These are phyloP conservation scores for Zaprionus ornatus DNA, from an alignment of 1,140 invertebrate genomes.

Conservation along the genomic window DNA sequence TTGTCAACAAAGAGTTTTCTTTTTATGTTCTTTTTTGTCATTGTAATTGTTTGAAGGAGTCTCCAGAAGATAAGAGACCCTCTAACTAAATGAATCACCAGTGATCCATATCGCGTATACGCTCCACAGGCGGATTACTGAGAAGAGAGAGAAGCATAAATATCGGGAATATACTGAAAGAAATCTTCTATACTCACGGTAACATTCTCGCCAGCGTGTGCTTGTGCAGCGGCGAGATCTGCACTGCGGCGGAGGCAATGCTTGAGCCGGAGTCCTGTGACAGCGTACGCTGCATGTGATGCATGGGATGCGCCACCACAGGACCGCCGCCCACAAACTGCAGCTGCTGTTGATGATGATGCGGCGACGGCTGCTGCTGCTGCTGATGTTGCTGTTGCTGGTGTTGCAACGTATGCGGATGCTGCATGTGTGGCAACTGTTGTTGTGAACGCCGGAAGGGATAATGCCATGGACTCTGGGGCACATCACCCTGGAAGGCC, in stretches of 20 bases:
- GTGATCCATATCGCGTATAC: slow-evolving; percentile 80
- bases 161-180: background rate
- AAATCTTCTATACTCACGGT: slow-evolving; percentile 61
- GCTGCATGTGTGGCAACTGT: slow-evolving; percentile 45
- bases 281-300: slow-evolving; percentile 75
- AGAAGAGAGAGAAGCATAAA: background rate
- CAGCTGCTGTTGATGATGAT: slow-evolving; percentile 70
- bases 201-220: slow-evolving; percentile 80
- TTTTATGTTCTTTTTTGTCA: slow-evolving; percentile 31
- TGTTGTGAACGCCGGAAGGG: slow-evolving; percentile 84
- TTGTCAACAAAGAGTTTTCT: slow-evolving; percentile 34
- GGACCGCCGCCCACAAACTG: slow-evolving; percentile 68
- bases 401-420: slow-evolving; percentile 27
- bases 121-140: slow-evolving; percentile 80
- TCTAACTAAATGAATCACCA: slow-evolving; percentile 57
- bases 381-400: slow-evolving; percentile 28
- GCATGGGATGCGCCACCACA: slow-evolving; percentile 60
- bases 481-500: slow-evolving; percentile 86
- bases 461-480: slow-evolving; percentile 86
- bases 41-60: slow-evolving; percentile 28
- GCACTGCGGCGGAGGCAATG: slow-evolving; percentile 79
- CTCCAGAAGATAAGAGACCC: slow-evolving; percentile 18
- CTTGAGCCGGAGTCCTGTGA: slow-evolving; percentile 84
- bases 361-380: slow-evolving; percentile 43
- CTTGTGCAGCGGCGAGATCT: slow-evolving; percentile 79